A percentile compares a stretch with the other conserved stretches of the same genome.
phyloP scores from a whole-genome alignment of 2,113 vertebrate genomes.

The Cynoglossus semilaevis region DNA sequence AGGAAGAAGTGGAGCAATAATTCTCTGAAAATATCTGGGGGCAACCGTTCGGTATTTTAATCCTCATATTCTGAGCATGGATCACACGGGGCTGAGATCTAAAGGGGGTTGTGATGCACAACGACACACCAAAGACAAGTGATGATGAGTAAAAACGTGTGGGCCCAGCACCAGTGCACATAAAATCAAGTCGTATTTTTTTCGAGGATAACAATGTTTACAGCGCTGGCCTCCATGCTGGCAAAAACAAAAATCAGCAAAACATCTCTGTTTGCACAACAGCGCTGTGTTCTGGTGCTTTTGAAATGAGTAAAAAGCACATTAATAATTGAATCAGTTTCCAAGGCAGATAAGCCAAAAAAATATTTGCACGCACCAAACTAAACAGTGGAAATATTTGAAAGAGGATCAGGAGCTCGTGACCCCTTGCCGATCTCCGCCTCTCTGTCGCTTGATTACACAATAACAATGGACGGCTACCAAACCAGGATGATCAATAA shows the following conservation, averaged over 20 bases:
- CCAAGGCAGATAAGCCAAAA: slow-evolving; percentile 40
- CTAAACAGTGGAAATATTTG: slow-evolving; percentile 40
- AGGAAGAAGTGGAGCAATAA: slow-evolving; percentile 59
- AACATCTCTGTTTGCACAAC: slow-evolving; percentile 42
- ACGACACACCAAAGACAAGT: slow-evolving; percentile 55
- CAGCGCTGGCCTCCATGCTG: slow-evolving; percentile 8
- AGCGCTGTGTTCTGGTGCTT: slow-evolving; percentile 29
- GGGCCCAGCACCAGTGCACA: slow-evolving; percentile 7
- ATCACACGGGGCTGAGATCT: slow-evolving; percentile 51
- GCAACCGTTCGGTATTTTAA: slow-evolving; percentile 51
- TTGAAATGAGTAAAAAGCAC: slow-evolving; percentile 26
- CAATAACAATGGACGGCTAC: slow-evolving; percentile 70
- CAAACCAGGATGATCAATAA: slow-evolving; percentile 68
- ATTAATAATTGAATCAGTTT: slow-evolving; percentile 62
- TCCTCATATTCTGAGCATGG: slow-evolving; percentile 43
- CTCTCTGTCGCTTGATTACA: slow-evolving; percentile 58
- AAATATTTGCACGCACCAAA: slow-evolving; percentile 41
- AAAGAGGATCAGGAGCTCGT: slow-evolving; percentile 32
- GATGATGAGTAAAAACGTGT: slow-evolving; percentile 39
- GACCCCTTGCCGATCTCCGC: slow-evolving; percentile 46
- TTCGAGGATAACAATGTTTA: slow-evolving; percentile 26
- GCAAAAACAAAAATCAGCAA: slow-evolving; percentile 31
- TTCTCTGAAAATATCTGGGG: slow-evolving; percentile 67
- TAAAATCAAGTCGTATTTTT: slow-evolving; percentile 38
- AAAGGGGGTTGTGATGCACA: slow-evolving; percentile 30